Base-by-base conservation (phyloP, 2,113 vertebrate genomes). In the Maccullochella peelii region DNA sequence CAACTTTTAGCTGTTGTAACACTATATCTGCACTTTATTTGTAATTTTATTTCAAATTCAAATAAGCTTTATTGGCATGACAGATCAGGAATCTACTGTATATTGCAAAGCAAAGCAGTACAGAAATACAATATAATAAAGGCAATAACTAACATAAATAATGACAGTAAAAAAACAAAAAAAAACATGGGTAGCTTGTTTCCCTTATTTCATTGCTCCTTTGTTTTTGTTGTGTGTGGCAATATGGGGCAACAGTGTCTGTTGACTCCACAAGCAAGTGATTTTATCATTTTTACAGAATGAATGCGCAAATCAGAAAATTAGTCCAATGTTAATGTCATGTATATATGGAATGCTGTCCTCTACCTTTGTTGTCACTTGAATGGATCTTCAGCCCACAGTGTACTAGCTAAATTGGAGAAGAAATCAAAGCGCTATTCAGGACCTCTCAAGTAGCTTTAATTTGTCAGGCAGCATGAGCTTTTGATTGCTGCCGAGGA, bases 361-460 rank as follows among this genome's bases (percentile, higher is more conserved):
- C 7, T n/a, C 27, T 18, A 25, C 50, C 52, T 27, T 42, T 47
- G 14, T 38, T 57, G 36, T 55, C 61, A 57, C 78, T 73, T 70
- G 27, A 74, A 36, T 66, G 42, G 54, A 61, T 68, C 42, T 69
- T 49, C 65, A 74, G 14, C 72, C n/a, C 42, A 8, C 74, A 63
- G 65, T 76, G 40, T 44, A 42, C 42, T 78, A 70, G 73, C 55
- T 63, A 69, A 65, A 73, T 58, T 68, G 83, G 71, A 86, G 67
- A 66, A 72, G 25, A 80, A 90, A 91, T 92, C 89, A 90, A 82
- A 80, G 87, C 57, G 5, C 70, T 54, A 77, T 87, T 90, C 85
- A 87, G 23, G 38, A 54, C 27, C 54, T 38, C 73, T 86, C 88
- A 86, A 80, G 79, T 89, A 67, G 87, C 82, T 79, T 87, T 40